These are phyloP conservation scores for Phyllostomus discolor DNA, from an alignment of 2,113 vertebrate species.

Conservation along the genomic window DNA sequence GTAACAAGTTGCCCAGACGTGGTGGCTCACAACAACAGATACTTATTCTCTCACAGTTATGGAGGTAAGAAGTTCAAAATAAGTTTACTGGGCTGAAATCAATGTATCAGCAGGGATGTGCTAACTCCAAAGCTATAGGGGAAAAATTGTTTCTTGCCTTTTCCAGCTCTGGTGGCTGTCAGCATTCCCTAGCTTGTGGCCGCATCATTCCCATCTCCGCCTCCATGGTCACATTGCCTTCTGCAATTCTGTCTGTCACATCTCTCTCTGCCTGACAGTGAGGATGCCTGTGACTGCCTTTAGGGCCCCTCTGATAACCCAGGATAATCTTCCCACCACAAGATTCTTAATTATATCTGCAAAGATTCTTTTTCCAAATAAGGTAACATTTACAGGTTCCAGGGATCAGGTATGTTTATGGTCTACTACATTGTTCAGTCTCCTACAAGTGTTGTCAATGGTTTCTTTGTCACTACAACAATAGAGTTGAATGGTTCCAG, in stretches of 20 bases:
- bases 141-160: neutral
- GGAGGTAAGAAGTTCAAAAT: neutral
- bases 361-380: neutral
- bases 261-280: neutral
- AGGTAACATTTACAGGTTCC: neutral
- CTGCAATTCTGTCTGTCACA: neutral
- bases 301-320: neutral
- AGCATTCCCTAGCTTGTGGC: neutral
- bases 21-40: neutral
- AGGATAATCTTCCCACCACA: neutral
- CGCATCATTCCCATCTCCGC: neutral
- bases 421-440: neutral
- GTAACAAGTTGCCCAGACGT: neutral
- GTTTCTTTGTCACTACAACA: neutral
- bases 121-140: neutral
- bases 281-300: neutral
- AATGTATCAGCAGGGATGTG: neutral
- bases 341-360: neutral
- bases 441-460: neutral
- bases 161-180: neutral
- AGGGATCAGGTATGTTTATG: neutral
- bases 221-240: neutral
- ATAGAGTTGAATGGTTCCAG: neutral
- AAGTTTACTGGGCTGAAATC: neutral
- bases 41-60: neutral